Percentiles rank a stretch among this genome's conserved stretches.
Evolutionary conservation across 2,797 vertebrate genomes (phyloP).

Genomic region (Halcyon badia): DNA sequence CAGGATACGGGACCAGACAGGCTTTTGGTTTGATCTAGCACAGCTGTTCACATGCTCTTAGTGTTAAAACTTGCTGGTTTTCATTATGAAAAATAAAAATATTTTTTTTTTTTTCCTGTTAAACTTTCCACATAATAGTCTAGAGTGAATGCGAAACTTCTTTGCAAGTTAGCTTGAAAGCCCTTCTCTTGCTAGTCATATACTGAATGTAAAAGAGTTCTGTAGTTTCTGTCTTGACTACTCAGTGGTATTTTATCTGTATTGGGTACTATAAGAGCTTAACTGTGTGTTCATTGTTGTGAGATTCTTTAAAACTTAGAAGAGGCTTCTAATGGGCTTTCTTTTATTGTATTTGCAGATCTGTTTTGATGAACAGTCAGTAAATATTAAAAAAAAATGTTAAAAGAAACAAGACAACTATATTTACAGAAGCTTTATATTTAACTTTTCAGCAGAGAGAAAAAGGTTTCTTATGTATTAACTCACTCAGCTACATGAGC

Average conservation of each 20-base stretch:
- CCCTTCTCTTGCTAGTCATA: not conserved
- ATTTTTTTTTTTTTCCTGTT: not conserved
- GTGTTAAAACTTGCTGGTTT: not conserved
- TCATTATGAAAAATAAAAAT: slow-evolving; percentile 24
- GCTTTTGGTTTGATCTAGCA: slow-evolving; percentile 18
- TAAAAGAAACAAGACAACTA: not conserved
- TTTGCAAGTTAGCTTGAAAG: not conserved
- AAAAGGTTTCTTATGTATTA: not conserved
- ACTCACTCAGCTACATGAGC: not conserved
- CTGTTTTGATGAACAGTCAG: not conserved
- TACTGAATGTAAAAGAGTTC: not conserved
- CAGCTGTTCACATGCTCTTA: not conserved
- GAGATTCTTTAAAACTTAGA: not conserved
- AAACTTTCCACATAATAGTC: not conserved
- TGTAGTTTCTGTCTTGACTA: not conserved
- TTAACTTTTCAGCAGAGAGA: not conserved
- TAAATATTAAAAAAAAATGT: not conserved
- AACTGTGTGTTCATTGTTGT: not conserved
- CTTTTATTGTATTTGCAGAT: not conserved
- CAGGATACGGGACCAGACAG: not conserved
- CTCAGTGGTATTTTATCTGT: not conserved
- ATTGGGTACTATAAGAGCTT: not conserved
- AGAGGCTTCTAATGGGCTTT: not conserved
- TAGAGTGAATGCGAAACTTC: not conserved
- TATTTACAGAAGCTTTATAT: not conserved